Conservation (phyloP, 2,797 vertebrate genomes). For the Chrysocyon brachyurus region DNA sequence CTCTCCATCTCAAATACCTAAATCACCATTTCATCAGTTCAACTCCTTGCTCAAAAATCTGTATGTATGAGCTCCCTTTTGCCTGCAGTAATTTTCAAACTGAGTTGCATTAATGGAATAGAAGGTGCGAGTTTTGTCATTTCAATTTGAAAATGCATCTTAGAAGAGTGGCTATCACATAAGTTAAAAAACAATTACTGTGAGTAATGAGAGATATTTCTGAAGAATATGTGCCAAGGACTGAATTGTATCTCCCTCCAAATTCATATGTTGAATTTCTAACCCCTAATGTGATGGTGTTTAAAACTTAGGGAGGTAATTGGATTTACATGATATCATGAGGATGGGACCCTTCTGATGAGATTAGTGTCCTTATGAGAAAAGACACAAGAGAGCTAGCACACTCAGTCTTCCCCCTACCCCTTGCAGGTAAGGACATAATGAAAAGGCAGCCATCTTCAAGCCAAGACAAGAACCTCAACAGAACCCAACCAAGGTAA, state of each 20-base stretch:
- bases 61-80: not conserved
- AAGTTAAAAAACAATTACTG: not conserved
- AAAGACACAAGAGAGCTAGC: not conserved
- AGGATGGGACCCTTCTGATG: not conserved
- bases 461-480: not conserved
- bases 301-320: not conserved
- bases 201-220: not conserved
- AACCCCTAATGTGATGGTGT: not conserved
- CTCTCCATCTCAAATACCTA: not conserved
- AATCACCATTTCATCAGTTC: not conserved
- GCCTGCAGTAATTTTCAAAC: not conserved
- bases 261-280: not conserved
- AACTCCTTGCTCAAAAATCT: not conserved
- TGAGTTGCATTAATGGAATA: not conserved
- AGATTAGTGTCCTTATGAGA: not conserved
- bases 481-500: not conserved
- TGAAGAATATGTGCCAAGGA: not conserved
- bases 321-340: not conserved
- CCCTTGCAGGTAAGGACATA: not conserved
- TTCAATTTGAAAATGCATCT: not conserved
- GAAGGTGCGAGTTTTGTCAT: not conserved
- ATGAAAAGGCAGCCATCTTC: not conserved
- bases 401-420: too few relatives aligned
- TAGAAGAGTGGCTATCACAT: not conserved
- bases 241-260: not conserved